Evolutionary conservation across 1,140 invertebrate species (phyloP).

Genomic region (Stegodyphus dumicola): DNA sequence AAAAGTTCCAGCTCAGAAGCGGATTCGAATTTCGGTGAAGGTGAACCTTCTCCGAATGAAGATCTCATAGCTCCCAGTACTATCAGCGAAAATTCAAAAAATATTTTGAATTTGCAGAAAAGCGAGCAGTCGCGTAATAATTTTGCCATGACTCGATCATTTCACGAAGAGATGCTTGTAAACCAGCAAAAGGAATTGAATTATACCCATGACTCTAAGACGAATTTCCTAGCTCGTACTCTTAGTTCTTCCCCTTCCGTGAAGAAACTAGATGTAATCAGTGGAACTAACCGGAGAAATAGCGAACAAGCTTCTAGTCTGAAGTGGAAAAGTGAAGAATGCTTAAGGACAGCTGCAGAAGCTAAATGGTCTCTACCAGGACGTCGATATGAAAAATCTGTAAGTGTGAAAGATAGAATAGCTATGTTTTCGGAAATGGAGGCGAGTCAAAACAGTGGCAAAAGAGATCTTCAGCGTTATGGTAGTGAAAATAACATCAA

Average conservation of each 20-base stretch:
- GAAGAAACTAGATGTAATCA: slow-evolving; percentile 20
- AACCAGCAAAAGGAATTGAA: slow-evolving; percentile 33
- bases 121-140: slow-evolving; percentile 27
- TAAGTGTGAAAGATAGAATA: slow-evolving; percentile 85
- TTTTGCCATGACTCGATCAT: slow-evolving; percentile 35
- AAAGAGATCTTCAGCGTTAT: slow-evolving; percentile 43
- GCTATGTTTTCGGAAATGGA: slow-evolving; percentile 81
- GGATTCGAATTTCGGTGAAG: slow-evolving; percentile 53
- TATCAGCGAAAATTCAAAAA: slow-evolving; percentile 28
- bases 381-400: slow-evolving; percentile 65
- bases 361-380: slow-evolving; percentile 67
- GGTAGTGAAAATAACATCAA: slow-evolving; percentile 50
- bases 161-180: slow-evolving; percentile 31
- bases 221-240: slow-evolving; percentile 32
- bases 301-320: slow-evolving; percentile 3
- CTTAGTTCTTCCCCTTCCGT: slow-evolving; percentile 21
- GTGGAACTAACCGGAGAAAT: neutral
- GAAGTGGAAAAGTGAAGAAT: slow-evolving; percentile 69
- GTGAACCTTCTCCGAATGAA: slow-evolving; percentile 20
- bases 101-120: slow-evolving; percentile 37
- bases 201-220: slow-evolving; percentile 24
- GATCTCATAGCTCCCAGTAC: neutral
- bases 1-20: slow-evolving; percentile 47
- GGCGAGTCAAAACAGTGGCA: neutral
- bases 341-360: slow-evolving; percentile 75